A percentile compares a stretch with the other conserved stretches of the same genome.
phyloP scores from a whole-genome alignment of 2,888 invertebrate species.

The Drosophila pseudotalamancana region DNA sequence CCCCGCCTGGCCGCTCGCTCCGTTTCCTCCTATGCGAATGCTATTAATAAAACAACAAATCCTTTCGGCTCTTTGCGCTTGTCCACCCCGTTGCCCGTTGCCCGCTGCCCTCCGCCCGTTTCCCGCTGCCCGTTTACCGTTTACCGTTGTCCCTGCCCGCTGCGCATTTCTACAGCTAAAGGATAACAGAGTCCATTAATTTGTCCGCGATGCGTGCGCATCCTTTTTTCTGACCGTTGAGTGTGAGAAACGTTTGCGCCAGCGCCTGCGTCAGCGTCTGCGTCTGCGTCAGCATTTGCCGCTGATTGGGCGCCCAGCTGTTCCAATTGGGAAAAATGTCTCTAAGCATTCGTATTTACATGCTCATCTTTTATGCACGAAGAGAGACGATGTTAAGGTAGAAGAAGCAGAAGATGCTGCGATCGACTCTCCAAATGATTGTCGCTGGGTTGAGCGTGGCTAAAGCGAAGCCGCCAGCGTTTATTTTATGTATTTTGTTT shows the following conservation, averaged over 20 bases:
- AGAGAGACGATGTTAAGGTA: not conserved
- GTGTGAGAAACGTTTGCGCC: conserved; percentile 29
- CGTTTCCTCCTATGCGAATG: too few species aligned
- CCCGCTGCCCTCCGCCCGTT: not conserved
- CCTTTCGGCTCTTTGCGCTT: conserved; percentile 29
- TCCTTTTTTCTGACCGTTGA: conserved; percentile 54
- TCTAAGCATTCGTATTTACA: conserved; percentile 53
- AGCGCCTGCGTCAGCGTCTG: conserved; percentile 12
- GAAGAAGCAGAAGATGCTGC: not conserved
- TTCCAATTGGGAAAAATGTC: conserved; percentile 52
- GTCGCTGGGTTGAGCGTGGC: conserved; percentile 23
- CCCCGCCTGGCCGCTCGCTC: conserved; percentile 16
- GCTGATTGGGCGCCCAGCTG: conserved; percentile 40
- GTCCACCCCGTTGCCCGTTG: conserved; percentile 6
- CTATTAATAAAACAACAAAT: conserved; percentile 57
- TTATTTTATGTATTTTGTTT: conserved; percentile 27
- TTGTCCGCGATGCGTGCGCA: conserved; percentile 63
- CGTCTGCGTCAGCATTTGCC: conserved; percentile 1
- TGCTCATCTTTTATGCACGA: conserved; percentile 72
- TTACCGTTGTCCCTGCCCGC: not conserved
- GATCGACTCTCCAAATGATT: conserved; percentile 11
- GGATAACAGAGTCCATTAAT: conserved; percentile 63
- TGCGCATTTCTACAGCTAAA: conserved; percentile 37
- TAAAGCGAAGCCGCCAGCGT: conserved; percentile 41
- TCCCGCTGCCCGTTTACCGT: too few species aligned